These are phyloP conservation scores for Mola mola DNA, from an alignment of 2,113 vertebrate species.

Conservation along the genomic window DNA sequence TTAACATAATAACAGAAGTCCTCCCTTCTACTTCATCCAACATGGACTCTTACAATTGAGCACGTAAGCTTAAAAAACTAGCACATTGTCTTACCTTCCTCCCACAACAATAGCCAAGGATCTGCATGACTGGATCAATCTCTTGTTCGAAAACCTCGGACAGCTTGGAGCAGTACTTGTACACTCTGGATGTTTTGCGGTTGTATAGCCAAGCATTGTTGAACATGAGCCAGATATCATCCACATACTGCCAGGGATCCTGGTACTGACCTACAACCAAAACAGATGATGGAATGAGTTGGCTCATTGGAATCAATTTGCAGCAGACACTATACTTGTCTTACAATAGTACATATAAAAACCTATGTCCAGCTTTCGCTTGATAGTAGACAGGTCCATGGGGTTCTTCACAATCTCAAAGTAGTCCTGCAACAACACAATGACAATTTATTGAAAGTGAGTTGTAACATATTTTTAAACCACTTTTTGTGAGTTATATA, in stretches of 20 bases:
- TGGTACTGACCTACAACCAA: slow-evolving; percentile 88
- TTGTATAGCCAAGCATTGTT: slow-evolving; percentile 99
- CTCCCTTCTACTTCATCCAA: neutral
- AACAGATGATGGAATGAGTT: neutral
- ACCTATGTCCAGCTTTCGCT: slow-evolving; percentile 96
- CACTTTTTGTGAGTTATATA: too few relatives aligned
- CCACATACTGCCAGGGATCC: slow-evolving; percentile 98
- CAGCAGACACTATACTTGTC: neutral
- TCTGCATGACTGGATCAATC: slow-evolving; percentile 99
- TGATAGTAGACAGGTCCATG: slow-evolving; percentile 98
- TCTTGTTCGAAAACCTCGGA: slow-evolving; percentile 98
- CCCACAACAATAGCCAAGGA: slow-evolving; percentile 96
- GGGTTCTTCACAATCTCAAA: slow-evolving; percentile 99
- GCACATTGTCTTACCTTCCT: slow-evolving; percentile 89
- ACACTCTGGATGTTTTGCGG: slow-evolving; percentile 96
- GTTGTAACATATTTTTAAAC: too few relatives aligned
- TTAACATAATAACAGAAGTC: too few relatives aligned
- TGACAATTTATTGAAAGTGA: neutral
- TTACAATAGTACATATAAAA: slow-evolving; percentile 73
- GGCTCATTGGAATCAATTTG: neutral
- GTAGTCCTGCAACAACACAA: slow-evolving; percentile 87
- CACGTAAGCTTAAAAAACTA: too few relatives aligned
- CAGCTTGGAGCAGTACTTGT: slow-evolving; percentile 97
- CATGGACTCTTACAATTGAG: too few relatives aligned
- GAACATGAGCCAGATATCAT: slow-evolving; percentile 99